Evolutionary conservation across 2,888 invertebrate genomes (phyloP).

Genomic region (Ochropleura plecta): DNA sequence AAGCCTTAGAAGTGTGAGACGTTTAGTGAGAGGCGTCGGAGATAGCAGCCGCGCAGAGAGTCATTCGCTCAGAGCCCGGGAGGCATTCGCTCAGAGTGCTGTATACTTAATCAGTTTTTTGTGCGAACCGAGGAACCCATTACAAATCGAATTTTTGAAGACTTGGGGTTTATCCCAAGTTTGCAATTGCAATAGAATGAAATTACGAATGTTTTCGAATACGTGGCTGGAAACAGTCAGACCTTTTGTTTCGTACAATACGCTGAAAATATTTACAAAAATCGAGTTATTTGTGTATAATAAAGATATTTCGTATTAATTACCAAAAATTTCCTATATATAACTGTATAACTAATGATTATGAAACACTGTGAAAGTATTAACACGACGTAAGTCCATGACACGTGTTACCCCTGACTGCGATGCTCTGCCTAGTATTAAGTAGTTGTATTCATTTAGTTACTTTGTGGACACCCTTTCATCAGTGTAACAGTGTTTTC

Average conservation of each 20-base stretch:
- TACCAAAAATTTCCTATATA: too few relatives aligned
- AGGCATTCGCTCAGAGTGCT: conserved; percentile 5
- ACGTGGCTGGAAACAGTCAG: neutral
- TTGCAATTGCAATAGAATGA: neutral
- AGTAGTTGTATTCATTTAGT: conserved; percentile 11
- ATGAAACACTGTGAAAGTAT: neutral
- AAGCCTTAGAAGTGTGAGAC: neutral
- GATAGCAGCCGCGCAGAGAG: conserved; percentile 5
- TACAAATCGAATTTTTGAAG: neutral
- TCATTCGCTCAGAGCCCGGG: neutral
- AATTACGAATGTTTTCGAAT: neutral
- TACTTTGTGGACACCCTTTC: conserved; percentile 29
- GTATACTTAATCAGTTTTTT: conserved; percentile 10
- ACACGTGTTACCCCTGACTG: neutral
- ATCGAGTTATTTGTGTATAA: too few relatives aligned
- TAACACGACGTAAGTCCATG: neutral
- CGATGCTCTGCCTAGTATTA: neutral
- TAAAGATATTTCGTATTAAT: too few relatives aligned
- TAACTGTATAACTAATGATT: too few relatives aligned
- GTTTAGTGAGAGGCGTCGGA: neutral
- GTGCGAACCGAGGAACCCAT: neutral
- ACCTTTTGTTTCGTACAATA: neutral
- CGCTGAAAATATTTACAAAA: neutral
- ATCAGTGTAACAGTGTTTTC: conserved; percentile 40
- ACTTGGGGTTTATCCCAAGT: neutral